phyloP scores from a whole-genome alignment of 2,888 invertebrate species.

The Allygus modestus region DNA sequence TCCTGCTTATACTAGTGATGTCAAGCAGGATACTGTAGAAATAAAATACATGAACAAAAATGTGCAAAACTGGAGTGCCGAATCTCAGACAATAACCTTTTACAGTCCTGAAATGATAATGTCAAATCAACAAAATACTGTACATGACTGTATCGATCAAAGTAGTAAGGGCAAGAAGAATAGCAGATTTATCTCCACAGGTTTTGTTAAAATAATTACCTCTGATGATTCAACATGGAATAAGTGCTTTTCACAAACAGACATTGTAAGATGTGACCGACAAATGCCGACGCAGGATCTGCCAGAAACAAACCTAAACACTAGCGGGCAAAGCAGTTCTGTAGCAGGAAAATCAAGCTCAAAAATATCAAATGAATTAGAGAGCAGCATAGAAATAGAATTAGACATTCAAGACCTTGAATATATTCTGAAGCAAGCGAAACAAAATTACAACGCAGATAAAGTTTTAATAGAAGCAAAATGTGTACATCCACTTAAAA shows the following conservation, averaged over 20 bases:
- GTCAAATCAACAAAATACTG: neutral
- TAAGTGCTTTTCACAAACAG: neutral
- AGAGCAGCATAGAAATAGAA: constrained; percentile 54
- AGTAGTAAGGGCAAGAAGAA: neutral
- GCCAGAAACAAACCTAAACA: neutral
- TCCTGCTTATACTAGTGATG: neutral
- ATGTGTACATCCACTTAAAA: neutral
- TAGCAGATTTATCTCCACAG: constrained; percentile 17
- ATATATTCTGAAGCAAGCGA: constrained; percentile 51
- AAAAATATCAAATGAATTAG: constrained; percentile 26
- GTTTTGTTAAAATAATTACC: constrained; percentile 44
- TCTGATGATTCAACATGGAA: constrained; percentile 57
- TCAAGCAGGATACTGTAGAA: neutral
- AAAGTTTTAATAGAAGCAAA: constrained; percentile 43
- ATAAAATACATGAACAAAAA: constrained; percentile 40
- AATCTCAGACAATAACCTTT: neutral
- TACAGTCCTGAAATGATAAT: neutral
- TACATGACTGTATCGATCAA: neutral
- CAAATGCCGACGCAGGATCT: neutral
- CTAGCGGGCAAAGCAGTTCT: neutral
- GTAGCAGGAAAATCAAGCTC: constrained; percentile 21
- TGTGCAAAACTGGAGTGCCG: constrained; percentile 25
- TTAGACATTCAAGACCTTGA: constrained; percentile 52
- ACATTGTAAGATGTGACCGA: neutral
- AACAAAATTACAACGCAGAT: constrained; percentile 3